phyloP scores from a whole-genome alignment of 2,888 invertebrate genomes.

The Orthosia gracilis region DNA sequence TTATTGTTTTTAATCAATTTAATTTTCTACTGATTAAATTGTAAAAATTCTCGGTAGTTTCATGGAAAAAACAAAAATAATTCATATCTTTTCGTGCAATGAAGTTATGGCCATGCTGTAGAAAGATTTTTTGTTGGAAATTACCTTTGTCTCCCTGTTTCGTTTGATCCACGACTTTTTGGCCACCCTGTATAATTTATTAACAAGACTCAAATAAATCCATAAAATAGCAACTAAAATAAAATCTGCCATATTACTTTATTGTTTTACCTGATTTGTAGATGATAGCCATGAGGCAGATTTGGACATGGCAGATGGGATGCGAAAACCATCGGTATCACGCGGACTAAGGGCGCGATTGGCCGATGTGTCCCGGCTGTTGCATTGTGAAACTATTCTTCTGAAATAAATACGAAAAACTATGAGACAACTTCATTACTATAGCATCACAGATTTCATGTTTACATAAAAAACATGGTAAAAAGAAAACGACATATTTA shows the following conservation, averaged over 20 bases:
- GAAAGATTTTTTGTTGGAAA: too few species aligned
- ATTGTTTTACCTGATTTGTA: constrained; percentile 79
- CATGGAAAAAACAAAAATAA: too few species aligned
- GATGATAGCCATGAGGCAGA: constrained; percentile 77
- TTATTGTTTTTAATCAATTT: too few species aligned
- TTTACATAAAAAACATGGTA: background rate
- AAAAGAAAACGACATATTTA: too few species aligned
- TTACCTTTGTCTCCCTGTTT: too few species aligned
- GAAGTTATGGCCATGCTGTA: too few species aligned
- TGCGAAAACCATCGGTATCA: constrained; percentile 86
- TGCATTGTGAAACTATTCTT: constrained; percentile 87
- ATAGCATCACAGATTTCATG: background rate
- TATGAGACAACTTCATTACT: background rate
- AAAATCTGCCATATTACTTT: background rate
- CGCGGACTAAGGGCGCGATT: constrained; percentile 85
- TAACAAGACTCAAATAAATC: background rate
- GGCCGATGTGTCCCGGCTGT: constrained; percentile 85
- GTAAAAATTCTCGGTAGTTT: too few species aligned
- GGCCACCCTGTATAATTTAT: too few species aligned
- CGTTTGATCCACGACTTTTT: too few species aligned
- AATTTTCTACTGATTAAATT: too few species aligned
- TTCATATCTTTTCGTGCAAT: too few species aligned
- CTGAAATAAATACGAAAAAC: constrained; percentile 69
- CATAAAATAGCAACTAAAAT: background rate
- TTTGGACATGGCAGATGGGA: constrained; percentile 81